Conservation (phyloP, 2,888 invertebrate genomes). For the Troglohyphantes excavatus region DNA sequence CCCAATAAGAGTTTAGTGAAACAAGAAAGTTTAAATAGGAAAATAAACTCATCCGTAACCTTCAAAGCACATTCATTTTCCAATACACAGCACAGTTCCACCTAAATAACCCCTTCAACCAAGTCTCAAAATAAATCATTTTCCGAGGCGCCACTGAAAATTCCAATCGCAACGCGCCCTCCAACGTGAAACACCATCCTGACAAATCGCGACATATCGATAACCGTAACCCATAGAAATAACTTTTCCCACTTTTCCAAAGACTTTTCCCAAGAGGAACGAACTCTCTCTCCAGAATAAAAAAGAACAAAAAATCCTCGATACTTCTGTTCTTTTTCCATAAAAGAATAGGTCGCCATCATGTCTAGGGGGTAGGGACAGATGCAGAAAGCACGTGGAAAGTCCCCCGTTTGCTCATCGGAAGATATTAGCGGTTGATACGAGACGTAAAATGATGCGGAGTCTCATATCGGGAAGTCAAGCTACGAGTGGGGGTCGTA, state of each 20-base stretch:
- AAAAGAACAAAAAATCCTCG: slow-evolving; percentile 18
- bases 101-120: too few species aligned
- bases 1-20: too few species aligned
- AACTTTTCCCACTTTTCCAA: neutral
- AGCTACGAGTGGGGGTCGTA: slow-evolving; percentile 42
- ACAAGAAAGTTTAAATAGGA: too few species aligned
- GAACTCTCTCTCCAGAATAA: slow-evolving; percentile 8
- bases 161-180: slow-evolving; percentile 23
- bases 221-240: slow-evolving; percentile 51
- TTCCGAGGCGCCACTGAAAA: neutral
- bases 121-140: neutral
- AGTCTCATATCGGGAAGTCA: slow-evolving; percentile 43
- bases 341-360: slow-evolving; percentile 15
- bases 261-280: neutral
- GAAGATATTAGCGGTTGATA: slow-evolving; percentile 70
- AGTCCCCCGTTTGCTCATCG: slow-evolving; percentile 3
- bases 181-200: slow-evolving; percentile 29
- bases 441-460: slow-evolving; percentile 51
- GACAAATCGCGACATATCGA: slow-evolving; percentile 53
- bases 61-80: too few species aligned
- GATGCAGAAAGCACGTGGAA: neutral
- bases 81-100: too few species aligned
- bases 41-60: too few species aligned
- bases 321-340: slow-evolving; percentile 11
- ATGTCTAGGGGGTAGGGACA: slow-evolving; percentile 15